These are phyloP conservation scores for Drosophila testacea DNA, from an alignment of 2,888 invertebrate species.

Conservation along the genomic window DNA sequence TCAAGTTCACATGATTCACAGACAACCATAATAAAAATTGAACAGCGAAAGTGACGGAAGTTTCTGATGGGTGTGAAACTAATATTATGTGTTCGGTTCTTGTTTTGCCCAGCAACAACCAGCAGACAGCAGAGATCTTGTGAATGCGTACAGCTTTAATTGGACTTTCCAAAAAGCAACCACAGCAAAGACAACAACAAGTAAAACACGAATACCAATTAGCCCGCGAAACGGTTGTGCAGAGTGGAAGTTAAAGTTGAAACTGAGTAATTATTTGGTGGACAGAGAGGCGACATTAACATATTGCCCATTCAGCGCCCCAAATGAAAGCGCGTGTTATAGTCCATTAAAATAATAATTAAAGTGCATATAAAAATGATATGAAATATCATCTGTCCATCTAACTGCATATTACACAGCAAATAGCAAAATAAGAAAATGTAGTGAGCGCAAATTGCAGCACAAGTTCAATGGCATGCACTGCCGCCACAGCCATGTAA, in stretches of 20 bases:
- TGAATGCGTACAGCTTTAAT: slow-evolving; percentile 50
- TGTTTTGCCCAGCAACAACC: background rate
- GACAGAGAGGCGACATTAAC: slow-evolving; percentile 47
- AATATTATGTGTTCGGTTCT: slow-evolving; percentile 33
- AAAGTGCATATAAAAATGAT: slow-evolving; percentile 13
- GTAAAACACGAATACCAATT: slow-evolving; percentile 59
- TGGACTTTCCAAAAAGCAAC: slow-evolving; percentile 71
- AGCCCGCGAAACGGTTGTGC: slow-evolving; percentile 45
- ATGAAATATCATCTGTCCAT: slow-evolving; percentile 13
- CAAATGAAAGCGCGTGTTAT: slow-evolving; percentile 54
- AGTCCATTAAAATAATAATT: slow-evolving; percentile 56
- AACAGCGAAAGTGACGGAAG: slow-evolving; percentile 45
- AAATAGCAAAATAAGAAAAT: slow-evolving; percentile 23
- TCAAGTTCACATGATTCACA: slow-evolving; percentile 69
- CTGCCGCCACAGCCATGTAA: slow-evolving; percentile 60
- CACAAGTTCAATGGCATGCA: slow-evolving; percentile 82
- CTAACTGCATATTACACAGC: slow-evolving; percentile 32
- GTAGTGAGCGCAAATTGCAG: slow-evolving; percentile 55
- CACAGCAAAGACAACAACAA: slow-evolving; percentile 28
- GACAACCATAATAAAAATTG: slow-evolving; percentile 9
- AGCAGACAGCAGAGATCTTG: slow-evolving; percentile 24
- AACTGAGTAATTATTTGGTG: slow-evolving; percentile 47
- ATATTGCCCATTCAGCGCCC: slow-evolving; percentile 52
- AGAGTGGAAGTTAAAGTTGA: slow-evolving; percentile 38
- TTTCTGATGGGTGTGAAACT: slow-evolving; percentile 13